These are phyloP conservation scores for Diplazon laetatorius DNA, from an alignment of 2,888 invertebrate species.

Conservation along the genomic window DNA sequence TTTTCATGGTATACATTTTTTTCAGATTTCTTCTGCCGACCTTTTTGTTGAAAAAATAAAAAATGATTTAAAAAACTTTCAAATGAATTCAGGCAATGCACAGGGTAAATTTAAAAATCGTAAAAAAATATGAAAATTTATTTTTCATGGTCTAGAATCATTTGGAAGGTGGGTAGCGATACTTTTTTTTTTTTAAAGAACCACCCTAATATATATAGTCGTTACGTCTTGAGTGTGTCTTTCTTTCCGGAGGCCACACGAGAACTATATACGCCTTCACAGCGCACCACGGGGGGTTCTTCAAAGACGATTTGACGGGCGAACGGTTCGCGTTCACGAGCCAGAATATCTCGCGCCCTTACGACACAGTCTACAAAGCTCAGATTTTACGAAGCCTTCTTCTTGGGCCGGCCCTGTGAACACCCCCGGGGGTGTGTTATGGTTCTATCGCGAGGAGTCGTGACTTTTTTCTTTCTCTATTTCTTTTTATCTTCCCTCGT, in stretches of 20 bases:
- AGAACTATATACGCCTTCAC: no score
- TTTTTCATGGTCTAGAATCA: no score
- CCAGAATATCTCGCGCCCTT: conserved; percentile 30
- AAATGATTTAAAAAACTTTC: no score
- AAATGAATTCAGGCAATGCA: no score
- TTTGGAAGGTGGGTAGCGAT: no score
- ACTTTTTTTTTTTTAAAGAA: no score
- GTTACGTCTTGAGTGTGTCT: conserved; percentile 10
- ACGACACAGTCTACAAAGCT: conserved; percentile 55
- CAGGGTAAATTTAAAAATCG: no score
- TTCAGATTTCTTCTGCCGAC: no score
- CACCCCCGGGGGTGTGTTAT: conserved; percentile 54
- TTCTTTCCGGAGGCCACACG: conserved; percentile 22
- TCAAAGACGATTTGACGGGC: conserved; percentile 60
- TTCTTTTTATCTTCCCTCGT: not conserved
- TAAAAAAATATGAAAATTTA: no score
- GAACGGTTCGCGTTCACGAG: conserved; percentile 50
- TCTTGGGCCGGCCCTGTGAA: conserved; percentile 24
- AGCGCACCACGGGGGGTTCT: conserved; percentile 30
- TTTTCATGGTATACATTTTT: no score
- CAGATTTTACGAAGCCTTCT: conserved; percentile 56
- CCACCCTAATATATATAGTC: not conserved
- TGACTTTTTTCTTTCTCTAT: conserved; percentile 34
- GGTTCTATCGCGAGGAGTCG: conserved; percentile 61
- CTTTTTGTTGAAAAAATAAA: no score